Percentiles rank a stretch among this genome's conserved stretches.
phyloP scores from a whole-genome alignment of 2,888 invertebrate species.

The Colletes collaris region DNA sequence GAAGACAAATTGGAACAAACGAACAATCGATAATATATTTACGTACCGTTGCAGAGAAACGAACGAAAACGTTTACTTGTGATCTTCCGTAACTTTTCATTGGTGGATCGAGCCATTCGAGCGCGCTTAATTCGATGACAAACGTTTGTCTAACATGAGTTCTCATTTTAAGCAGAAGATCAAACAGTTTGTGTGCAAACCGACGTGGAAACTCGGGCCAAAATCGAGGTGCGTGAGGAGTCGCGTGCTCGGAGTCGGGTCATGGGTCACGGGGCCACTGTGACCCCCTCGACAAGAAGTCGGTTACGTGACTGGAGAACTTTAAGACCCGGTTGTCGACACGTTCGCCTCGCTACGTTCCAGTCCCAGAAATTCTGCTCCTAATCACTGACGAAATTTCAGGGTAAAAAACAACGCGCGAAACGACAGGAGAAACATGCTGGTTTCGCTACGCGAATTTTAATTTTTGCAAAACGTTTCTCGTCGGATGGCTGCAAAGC shows the following conservation, averaged over 20 bases:
- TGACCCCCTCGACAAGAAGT: constrained; percentile 52
- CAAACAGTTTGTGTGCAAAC: constrained; percentile 23
- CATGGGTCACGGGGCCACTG: constrained; percentile 62
- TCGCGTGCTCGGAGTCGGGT: constrained; percentile 51
- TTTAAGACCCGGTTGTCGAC: constrained; percentile 43
- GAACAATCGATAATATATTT: too few relatives aligned
- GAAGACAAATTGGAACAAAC: too few relatives aligned
- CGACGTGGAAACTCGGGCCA: constrained; percentile 38
- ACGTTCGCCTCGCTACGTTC: constrained; percentile 36
- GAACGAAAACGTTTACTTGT: too few relatives aligned
- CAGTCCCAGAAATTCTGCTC: constrained; percentile 27
- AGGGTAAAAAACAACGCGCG: too few relatives aligned
- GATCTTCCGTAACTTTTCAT: constrained; percentile 10
- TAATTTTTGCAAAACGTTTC: too few relatives aligned
- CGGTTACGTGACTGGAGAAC: constrained; percentile 59
- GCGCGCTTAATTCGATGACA: constrained; percentile 55
- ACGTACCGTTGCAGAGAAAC: too few relatives aligned
- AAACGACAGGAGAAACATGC: too few relatives aligned
- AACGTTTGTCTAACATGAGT: constrained; percentile 63
- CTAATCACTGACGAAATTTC: constrained; percentile 4
- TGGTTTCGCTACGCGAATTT: too few relatives aligned
- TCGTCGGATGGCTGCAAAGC: too few relatives aligned
- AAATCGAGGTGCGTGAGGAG: constrained; percentile 55
- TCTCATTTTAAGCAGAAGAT: constrained; percentile 30
- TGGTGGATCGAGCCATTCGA: constrained; percentile 40